Evolutionary conservation across 2,888 invertebrate species (phyloP), one percentile per base, ranked within the genome.

Genomic region (Erynnis tages): DNA sequence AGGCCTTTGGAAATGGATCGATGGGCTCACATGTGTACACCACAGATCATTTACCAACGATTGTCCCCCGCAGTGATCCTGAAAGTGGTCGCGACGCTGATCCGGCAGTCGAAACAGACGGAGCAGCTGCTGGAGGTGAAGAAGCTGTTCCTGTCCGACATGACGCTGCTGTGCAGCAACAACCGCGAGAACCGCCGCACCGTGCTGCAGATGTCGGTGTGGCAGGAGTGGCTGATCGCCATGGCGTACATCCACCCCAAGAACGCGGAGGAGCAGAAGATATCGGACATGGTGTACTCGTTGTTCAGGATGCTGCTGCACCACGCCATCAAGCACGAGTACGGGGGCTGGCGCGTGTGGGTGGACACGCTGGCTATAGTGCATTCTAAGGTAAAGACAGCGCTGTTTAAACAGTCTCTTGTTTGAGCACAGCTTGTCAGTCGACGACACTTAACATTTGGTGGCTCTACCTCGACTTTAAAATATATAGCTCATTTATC

Each of bases 291-390:
- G 96, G 99, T 99, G 29, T 99, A 98, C 84, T 96, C 98, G 0
- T 88, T 99, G 63, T 99, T 99, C 89, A 93, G 98, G 10, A 98
- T 99, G 97, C 90, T 99, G 55, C 89, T 99, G 35, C 99, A 99
- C 79, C 99, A 99, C 82, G 99, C 99, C 30, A 98, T 99, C 65
- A 98, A 99, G 76, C 97, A 97, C 71, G 99, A 99, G 82, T 99
- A 98, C 73, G 99, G 99, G 3, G 99, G 99, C 10, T 99, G 99
- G 99, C 90, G 99, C 55, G 99, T 99, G 11, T 99, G 99, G 99
- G 99, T 99, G 3, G 99, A 99, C 76, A 99, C 99, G 0, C 84
- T 99, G 55, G 99, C 99, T 34, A 99, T 99, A 69, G 97, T 99
- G 1, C 99, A 99, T 87, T 99, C 99, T 1, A 99, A 99, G 93